Percentiles rank a stretch among this genome's conserved stretches.
Evolutionary conservation across 1,140 invertebrate genomes (phyloP).

Genomic region (Tenebrio molitor): DNA sequence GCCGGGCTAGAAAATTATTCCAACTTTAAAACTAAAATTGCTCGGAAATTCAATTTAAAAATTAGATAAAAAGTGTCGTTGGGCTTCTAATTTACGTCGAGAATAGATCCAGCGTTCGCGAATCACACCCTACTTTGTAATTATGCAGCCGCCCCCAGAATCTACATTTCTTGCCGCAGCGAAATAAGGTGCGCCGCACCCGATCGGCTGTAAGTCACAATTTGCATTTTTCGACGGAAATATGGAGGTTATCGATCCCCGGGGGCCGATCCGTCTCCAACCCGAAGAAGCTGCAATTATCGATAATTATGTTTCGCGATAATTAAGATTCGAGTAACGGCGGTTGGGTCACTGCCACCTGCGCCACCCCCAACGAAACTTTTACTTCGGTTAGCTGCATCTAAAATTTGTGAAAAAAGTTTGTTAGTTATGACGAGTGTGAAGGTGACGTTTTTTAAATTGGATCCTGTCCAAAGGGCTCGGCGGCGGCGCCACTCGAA

Average conservation of each 20-base stretch:
- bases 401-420: not conserved
- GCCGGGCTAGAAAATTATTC: conserved; percentile 1
- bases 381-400: too few relatives aligned
- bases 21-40: conserved; percentile 14
- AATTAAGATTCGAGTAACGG: not conserved
- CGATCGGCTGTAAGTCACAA: not conserved
- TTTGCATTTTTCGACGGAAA: not conserved
- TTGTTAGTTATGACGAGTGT: too few relatives aligned
- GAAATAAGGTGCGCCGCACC: not conserved
- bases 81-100: not conserved
- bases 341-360: not conserved
- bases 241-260: not conserved
- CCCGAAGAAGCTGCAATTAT: not conserved
- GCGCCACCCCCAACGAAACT: not conserved
- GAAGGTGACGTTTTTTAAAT: not conserved
- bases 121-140: too few relatives aligned
- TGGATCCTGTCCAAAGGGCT: not conserved
- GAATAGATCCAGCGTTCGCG: too few relatives aligned
- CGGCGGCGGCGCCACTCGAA: conserved; percentile 1
- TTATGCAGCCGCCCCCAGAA: not conserved
- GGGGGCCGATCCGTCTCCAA: not conserved
- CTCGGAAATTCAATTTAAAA: conserved; percentile 12
- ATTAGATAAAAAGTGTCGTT: not conserved
- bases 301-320: not conserved
- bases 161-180: not conserved